Evolutionary conservation across 2,888 invertebrate species (phyloP), one percentile per base, ranked within the genome.

Genomic region (Caenorhabditis doughertyi): DNA sequence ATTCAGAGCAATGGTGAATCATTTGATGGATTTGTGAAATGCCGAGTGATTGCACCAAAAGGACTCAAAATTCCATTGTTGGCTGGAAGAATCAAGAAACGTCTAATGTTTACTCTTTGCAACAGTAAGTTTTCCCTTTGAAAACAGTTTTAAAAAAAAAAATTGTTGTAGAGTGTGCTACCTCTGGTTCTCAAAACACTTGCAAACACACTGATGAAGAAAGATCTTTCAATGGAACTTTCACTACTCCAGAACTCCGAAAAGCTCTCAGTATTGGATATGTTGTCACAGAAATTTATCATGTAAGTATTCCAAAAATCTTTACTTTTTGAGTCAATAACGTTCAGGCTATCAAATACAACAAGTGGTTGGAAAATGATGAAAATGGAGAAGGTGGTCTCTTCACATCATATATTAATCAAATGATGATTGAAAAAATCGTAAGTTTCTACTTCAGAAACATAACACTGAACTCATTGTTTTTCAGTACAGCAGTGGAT

Each of bases 371-470:
- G 11, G 18, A 32, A 9, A 49, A 64, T 21, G 49, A 64, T 21
- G 49, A 29, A 13, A 9, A n/a, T 18, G 29, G 49, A 16, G 3
- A 49, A 1, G 65, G 65, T 27, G 65, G 65, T 3, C 49, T 67
- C 13, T 67, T 67, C 39, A 51, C 65, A 1, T 51, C 65, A 0
- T 67, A 51, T n/a, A 67, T 67, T 53, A 67, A 67, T 5, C 23
- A 39, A 16, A 53, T 67, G 51, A 67, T 67, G 65, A 47, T 16
- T 1, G 65, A 35, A 11, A 67, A 67, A 18, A 39, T 53, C 23
- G 65, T 67, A 7, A 67, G 65, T 47, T 25, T n/a, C n/a, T n/a
- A n/a, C n/a, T n/a, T n/a, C n/a, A n/a, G 23, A 23, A 51, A 51
- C 5, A 8, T 3, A 16, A 27, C 13, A 53, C 4, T 1, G 9